Evolutionary conservation across 2,113 vertebrate species (phyloP).

Genomic region (Tenebrosternarchus preto): DNA sequence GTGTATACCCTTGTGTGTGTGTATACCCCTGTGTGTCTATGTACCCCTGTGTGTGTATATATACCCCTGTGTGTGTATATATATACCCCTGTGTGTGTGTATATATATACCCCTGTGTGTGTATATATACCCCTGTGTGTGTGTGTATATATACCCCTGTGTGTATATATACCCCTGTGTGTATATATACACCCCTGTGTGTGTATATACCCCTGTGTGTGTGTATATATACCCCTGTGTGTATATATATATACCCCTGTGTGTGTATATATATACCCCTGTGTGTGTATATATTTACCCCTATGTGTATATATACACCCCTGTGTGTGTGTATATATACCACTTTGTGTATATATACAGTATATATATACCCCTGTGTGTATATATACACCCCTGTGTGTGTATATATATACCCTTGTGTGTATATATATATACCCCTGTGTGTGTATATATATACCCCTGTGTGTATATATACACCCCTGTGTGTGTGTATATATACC

Average conservation of each 20-base stretch:
- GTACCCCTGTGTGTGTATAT: constrained; percentile 17
- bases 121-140: too few species aligned
- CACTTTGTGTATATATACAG: constrained; percentile 79
- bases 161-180: neutral
- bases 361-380: neutral
- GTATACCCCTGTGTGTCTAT: neutral
- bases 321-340: constrained; percentile 71
- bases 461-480: too few species aligned
- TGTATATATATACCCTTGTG: too few species aligned
- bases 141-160: too few species aligned
- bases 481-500: neutral
- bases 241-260: neutral
- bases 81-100: neutral
- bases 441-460: neutral
- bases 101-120: too few species aligned
- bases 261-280: neutral
- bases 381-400: too few species aligned
- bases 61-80: constrained; percentile 75
- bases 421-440: too few species aligned
- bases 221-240: neutral
- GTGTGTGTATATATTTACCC: neutral
- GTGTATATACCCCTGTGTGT: neutral
- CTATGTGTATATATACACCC: neutral
- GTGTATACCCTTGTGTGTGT: neutral
- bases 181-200: neutral